Percentiles rank a stretch among this genome's conserved stretches.
phyloP scores from a whole-genome alignment of 2,888 invertebrate genomes.

The Ligdia adustata region DNA sequence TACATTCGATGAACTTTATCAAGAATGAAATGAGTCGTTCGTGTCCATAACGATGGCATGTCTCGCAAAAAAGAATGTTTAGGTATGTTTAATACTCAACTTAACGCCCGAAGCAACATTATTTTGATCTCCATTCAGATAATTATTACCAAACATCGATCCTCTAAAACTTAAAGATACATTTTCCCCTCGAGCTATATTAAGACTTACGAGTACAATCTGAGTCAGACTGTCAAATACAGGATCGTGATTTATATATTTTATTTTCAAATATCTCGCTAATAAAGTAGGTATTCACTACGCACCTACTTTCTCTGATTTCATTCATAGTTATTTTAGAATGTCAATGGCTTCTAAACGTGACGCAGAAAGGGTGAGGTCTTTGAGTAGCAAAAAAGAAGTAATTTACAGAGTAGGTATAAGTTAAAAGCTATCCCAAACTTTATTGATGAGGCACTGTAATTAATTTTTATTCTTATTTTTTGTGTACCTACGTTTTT shows the following conservation, averaged over 20 bases:
- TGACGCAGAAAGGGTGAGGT: constrained; percentile 30
- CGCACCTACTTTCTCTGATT: constrained; percentile 57
- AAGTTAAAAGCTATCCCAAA: constrained; percentile 24
- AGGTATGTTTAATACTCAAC: no score
- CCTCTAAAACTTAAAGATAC: no score
- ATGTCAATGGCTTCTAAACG: constrained; percentile 37
- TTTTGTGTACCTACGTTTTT: no score
- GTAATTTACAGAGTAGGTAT: constrained; percentile 41
- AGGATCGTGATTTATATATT: constrained; percentile 31
- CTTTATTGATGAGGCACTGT: constrained; percentile 10
- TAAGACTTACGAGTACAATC: not conserved
- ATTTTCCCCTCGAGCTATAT: not conserved
- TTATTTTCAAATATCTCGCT: constrained; percentile 49
- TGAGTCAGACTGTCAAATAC: constrained; percentile 6
- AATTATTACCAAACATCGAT: no score
- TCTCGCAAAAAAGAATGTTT: no score
- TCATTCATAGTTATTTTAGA: constrained; percentile 53
- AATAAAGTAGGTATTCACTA: constrained; percentile 51
- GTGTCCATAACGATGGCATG: no score
- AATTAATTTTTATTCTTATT: not conserved
- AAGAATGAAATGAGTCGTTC: no score
- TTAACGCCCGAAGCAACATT: no score
- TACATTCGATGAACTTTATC: no score
- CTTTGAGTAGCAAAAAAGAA: constrained; percentile 5
- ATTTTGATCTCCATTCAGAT: no score